These are phyloP conservation scores for Lepeophtheirus salmonis DNA, from an alignment of 1,140 invertebrate genomes.

Conservation along the genomic window DNA sequence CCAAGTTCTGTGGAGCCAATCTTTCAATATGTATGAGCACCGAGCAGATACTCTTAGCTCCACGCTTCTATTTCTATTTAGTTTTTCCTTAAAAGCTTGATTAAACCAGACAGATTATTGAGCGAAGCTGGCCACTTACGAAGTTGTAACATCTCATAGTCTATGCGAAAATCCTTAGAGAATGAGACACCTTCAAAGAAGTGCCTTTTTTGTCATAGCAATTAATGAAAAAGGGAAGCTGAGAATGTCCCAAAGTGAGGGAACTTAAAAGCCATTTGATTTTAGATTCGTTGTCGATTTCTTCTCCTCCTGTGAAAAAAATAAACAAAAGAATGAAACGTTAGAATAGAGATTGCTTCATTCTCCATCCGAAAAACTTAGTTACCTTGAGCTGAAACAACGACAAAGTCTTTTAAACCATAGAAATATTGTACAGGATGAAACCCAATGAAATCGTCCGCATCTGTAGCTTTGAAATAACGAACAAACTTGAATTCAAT, in stretches of 20 bases:
- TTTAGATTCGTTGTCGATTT: neutral
- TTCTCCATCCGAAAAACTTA: neutral
- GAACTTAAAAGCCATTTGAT: neutral
- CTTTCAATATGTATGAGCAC: neutral
- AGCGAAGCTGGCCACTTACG: slow-evolving; percentile 24
- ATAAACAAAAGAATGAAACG: neutral
- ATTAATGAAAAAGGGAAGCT: neutral
- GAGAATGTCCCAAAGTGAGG: neutral
- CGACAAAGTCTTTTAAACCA: neutral
- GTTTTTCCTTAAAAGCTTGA: slow-evolving; percentile 38
- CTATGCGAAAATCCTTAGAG: neutral
- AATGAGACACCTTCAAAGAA: neutral
- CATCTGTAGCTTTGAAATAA: neutral
- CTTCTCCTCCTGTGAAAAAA: neutral
- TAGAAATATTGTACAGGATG: neutral
- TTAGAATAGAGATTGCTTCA: neutral
- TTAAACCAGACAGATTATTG: slow-evolving; percentile 44
- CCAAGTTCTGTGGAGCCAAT: slow-evolving; percentile 39
- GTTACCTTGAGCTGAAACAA: neutral
- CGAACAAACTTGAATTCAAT: neutral
- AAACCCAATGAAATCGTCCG: neutral
- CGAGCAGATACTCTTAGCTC: neutral
- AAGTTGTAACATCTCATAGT: neutral
- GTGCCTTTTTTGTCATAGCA: neutral
- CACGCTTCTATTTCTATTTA: neutral